Evolutionary conservation across 2,888 invertebrate genomes (phyloP).

Genomic region (Ophion obscuratus): DNA sequence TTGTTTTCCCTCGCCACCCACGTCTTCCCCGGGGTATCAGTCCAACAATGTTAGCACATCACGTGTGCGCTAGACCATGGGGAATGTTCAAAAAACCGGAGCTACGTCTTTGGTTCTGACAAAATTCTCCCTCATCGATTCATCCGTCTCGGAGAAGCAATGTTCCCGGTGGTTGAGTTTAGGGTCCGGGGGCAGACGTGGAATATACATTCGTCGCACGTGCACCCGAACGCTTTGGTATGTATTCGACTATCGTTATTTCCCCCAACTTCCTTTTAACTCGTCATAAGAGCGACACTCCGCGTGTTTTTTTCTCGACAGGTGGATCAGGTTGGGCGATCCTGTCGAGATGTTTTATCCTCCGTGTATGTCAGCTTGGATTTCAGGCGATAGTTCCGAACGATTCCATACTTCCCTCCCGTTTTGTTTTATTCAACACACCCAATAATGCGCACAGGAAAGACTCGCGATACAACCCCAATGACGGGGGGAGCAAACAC

Average conservation of each 20-base stretch:
- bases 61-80: neutral
- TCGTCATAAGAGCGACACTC: constrained; percentile 9
- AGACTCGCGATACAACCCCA: neutral
- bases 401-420: neutral
- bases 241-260: constrained; percentile 20
- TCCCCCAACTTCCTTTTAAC: neutral
- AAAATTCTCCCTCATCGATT: neutral
- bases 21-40: neutral
- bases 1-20: neutral
- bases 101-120: neutral
- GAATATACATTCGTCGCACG: constrained; percentile 38
- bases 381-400: constrained; percentile 6
- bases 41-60: neutral
- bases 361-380: neutral
- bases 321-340: too few species aligned
- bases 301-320: too few species aligned
- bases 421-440: constrained; percentile 25
- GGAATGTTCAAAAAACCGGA: neutral
- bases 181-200: neutral
- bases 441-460: constrained; percentile 17
- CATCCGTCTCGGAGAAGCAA: neutral
- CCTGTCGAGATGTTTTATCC: neutral
- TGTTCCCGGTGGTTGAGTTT: neutral
- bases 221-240: constrained; percentile 17
- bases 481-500: neutral